Evolutionary conservation across 2,888 invertebrate species (phyloP).

Genomic region (Acleris holmiana): DNA sequence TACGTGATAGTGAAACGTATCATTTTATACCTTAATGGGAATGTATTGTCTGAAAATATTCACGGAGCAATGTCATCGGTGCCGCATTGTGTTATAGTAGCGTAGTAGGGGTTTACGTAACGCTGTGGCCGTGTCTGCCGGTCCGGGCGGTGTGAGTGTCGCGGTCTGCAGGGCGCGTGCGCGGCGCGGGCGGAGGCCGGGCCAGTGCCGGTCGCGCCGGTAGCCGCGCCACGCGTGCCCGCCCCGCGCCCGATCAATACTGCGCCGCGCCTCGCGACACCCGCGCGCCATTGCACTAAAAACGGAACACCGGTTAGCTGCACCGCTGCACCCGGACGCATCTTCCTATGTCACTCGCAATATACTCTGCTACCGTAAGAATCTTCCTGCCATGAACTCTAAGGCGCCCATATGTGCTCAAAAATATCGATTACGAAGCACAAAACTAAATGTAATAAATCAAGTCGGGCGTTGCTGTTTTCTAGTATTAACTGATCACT

Average conservation of each 20-base stretch:
- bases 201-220: slow-evolving; percentile 79
- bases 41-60: background rate
- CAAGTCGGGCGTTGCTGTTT: background rate
- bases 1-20: background rate
- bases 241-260: slow-evolving; percentile 57
- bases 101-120: slow-evolving; percentile 30
- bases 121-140: slow-evolving; percentile 14
- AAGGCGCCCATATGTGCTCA: slow-evolving; percentile 9
- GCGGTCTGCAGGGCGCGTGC: slow-evolving; percentile 62
- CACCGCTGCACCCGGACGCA: slow-evolving; percentile 45
- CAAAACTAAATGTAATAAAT: background rate
- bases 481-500: background rate
- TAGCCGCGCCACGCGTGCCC: slow-evolving; percentile 76
- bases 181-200: slow-evolving; percentile 56
- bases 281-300: slow-evolving; percentile 41
- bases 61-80: background rate
- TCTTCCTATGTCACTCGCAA: slow-evolving; percentile 6
- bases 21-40: background rate
- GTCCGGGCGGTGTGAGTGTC: slow-evolving; percentile 14
- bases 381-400: slow-evolving; percentile 5
- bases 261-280: slow-evolving; percentile 43
- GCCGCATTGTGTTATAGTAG: slow-evolving; percentile 9
- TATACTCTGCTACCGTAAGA: slow-evolving; percentile 1
- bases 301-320: slow-evolving; percentile 62
- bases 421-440: slow-evolving; percentile 8